phyloP scores from a whole-genome alignment of 2,113 vertebrate genomes.

The Xenopus borealis region DNA sequence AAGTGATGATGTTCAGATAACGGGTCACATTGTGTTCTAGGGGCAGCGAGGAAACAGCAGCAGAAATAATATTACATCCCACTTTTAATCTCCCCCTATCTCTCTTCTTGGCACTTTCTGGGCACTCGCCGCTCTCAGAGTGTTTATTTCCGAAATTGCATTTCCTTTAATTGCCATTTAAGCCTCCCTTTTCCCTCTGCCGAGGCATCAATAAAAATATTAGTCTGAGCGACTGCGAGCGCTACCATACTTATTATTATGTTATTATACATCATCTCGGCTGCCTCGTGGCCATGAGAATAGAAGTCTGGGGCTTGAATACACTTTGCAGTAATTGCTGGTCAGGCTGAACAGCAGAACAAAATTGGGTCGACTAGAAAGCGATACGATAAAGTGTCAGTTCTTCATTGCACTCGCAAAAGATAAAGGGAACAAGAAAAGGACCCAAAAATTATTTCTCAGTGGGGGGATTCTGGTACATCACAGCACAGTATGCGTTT shows the following conservation, averaged over 20 bases:
- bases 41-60: background rate
- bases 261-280: background rate
- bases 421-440: too few relatives aligned
- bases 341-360: background rate
- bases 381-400: too few relatives aligned
- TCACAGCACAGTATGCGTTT: too few relatives aligned
- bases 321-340: background rate
- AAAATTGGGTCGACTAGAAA: too few relatives aligned
- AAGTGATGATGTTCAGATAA: conserved; percentile 1
- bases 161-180: conserved; percentile 27
- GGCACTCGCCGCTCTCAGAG: background rate
- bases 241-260: background rate
- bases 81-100: conserved; percentile 6
- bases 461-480: too few relatives aligned
- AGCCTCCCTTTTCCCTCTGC: background rate
- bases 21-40: background rate
- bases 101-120: background rate
- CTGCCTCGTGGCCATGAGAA: conserved; percentile 2
- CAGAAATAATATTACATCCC: background rate
- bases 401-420: too few relatives aligned
- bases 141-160: conserved; percentile 15
- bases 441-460: too few relatives aligned
- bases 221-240: background rate
- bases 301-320: background rate
- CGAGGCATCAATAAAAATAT: background rate